phyloP scores from a whole-genome alignment of 1,140 invertebrate species.

The Drosophila ercepeae region DNA sequence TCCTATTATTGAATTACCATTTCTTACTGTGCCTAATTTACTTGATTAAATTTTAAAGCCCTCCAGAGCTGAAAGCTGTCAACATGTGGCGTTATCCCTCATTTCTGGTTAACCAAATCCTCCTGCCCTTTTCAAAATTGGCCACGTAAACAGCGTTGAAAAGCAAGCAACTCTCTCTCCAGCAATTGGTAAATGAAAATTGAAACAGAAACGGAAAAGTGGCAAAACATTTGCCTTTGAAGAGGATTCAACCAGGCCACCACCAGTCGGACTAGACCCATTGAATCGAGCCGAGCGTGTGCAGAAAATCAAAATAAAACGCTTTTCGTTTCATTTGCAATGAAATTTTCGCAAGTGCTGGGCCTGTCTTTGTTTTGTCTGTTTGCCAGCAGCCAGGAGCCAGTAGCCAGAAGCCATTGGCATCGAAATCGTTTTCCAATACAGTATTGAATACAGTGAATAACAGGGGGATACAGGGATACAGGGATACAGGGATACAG shows the following conservation, averaged over 20 bases:
- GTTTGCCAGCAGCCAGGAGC: slow-evolving; percentile 12
- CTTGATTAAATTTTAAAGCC: slow-evolving; percentile 40
- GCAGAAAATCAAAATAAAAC: slow-evolving; percentile 79
- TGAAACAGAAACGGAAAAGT: slow-evolving; percentile 33
- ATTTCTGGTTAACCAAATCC: slow-evolving; percentile 16
- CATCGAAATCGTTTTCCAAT: slow-evolving; percentile 69
- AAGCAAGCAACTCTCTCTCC: slow-evolving; percentile 8
- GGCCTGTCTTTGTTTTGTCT: slow-evolving; percentile 54
- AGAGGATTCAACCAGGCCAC: slow-evolving; percentile 15
- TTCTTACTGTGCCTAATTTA: too few species aligned
- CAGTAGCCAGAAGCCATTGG: slow-evolving; percentile 23
- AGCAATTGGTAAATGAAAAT: slow-evolving; percentile 51
- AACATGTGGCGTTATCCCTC: slow-evolving; percentile 63
- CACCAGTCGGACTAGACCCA: slow-evolving; percentile 5
- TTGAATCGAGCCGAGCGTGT: slow-evolving; percentile 54
- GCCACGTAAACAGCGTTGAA: slow-evolving; percentile 35
- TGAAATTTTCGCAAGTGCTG: slow-evolving; percentile 70
- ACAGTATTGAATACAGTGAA: slow-evolving; percentile 45
- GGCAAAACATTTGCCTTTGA: slow-evolving; percentile 67
- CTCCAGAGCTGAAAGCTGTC: slow-evolving; percentile 43
- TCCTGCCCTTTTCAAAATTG: slow-evolving; percentile 41
- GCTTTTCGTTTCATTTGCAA: slow-evolving; percentile 78
- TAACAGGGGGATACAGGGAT: neutral
- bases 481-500: too few species aligned
- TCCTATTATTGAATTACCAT: too few species aligned